These are phyloP conservation scores for Cordilura impudica DNA, from an alignment of 2,888 invertebrate species.

Conservation along the genomic window DNA sequence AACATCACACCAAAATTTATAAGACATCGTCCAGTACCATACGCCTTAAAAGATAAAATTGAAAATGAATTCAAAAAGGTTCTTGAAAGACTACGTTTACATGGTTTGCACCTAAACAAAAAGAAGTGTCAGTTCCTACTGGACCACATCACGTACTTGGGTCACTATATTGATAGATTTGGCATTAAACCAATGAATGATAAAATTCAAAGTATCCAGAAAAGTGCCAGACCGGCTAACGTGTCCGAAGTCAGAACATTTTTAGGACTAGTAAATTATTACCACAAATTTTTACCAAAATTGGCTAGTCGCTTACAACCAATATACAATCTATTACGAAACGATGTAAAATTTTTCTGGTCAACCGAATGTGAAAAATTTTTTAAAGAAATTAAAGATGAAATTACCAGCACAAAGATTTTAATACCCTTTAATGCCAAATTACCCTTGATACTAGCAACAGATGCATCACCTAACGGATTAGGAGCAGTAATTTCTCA, in stretches of 20 bases:
- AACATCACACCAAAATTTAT: not conserved
- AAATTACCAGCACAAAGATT: constrained; percentile 8
- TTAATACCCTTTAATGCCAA: constrained; percentile 5
- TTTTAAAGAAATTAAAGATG: constrained; percentile 1
- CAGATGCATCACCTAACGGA: constrained; percentile 8
- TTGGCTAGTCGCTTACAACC: not conserved
- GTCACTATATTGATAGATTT: constrained; percentile 9
- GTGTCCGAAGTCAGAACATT: constrained; percentile 14
- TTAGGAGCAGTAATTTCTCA: constrained; percentile 52
- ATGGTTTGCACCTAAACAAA: constrained; percentile 2
- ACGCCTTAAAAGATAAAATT: not conserved
- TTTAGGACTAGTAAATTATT: constrained; percentile 14
- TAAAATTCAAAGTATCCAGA: constrained; percentile 27
- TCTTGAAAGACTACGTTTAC: not conserved
- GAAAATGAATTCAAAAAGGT: not conserved
- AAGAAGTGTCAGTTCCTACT: constrained; percentile 15
- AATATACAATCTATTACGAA: not conserved
- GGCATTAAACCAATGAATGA: constrained; percentile 32
- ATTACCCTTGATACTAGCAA: not conserved
- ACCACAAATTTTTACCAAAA: constrained; percentile 8
- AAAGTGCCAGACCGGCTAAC: constrained; percentile 24
- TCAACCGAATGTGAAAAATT: not conserved
- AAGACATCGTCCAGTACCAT: not conserved
- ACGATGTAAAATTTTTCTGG: not conserved
- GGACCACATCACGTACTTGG: constrained; percentile 21